Evolutionary conservation across 1,140 invertebrate genomes (phyloP), one percentile per base, ranked within the genome.

Genomic region (Drosophila pseudoananassae): DNA sequence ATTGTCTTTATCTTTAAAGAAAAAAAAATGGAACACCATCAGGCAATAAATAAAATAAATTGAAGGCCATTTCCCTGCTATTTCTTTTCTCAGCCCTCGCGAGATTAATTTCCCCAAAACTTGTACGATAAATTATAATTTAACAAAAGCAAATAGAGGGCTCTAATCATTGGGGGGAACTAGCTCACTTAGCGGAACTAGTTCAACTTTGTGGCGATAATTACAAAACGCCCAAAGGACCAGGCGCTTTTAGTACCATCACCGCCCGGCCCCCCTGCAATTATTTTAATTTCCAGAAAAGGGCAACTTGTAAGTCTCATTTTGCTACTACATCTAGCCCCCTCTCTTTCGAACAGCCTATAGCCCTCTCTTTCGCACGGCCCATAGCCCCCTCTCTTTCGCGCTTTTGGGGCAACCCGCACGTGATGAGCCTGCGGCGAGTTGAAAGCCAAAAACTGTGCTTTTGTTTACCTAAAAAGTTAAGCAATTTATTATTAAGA

Each of bases 401-500:
- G 10, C 46, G 14, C 29, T 27, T 63, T 51, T 10, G 56, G 57
- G 33, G 33, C 31, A 43, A 33, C 38, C 45, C 38, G 79, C 40
- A 83, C 75, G 79, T 82, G 79, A 83, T 63, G 70, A 61, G 80
- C 75, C 76, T 54, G n/a, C 56, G 80, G 76, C 76, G 56, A 69
- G 66, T 58, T 66, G 49, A 81, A 64, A 77, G 66, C 66, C 47
- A 65, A 52, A 60, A 57, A 80, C 57, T 76, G 68, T 81, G 77
- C 84, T 70, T 85, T 85, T 85, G 82, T 87, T 87, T 87, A 87
- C 77, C 77, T 74, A 85, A 85, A 73, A 85, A 85, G 81, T 85
- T 87, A 81, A 66, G 81, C 81, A 85, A 85, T 85, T 85, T 85
- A 70, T 87, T 85, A 80, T 85, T 81, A 81, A 85, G 81, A 87